Conservation (phyloP, 2,113 vertebrate genomes). For the Microcebus griseorufus region DNA sequence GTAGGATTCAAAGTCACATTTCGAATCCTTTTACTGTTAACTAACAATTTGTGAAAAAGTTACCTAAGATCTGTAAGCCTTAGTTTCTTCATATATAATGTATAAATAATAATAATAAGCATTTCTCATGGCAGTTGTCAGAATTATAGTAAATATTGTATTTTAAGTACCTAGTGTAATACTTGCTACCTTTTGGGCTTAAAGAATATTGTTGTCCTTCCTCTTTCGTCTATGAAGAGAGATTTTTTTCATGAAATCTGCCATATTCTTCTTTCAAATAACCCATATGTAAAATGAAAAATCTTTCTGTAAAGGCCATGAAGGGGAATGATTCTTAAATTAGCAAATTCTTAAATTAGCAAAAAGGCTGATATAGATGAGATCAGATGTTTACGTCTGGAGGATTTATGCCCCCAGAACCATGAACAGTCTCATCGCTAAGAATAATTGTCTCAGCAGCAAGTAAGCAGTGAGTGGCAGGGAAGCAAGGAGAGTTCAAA, state of each 20-base stretch:
- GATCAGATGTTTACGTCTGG: conserved; percentile 7
- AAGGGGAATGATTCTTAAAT: not conserved
- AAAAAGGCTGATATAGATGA: not conserved
- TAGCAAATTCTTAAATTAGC: conserved; percentile 38
- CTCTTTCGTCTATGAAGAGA: not conserved
- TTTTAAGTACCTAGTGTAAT: not conserved
- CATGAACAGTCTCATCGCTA: conserved; percentile 25
- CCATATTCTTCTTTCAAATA: conserved; percentile 32
- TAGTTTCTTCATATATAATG: not conserved
- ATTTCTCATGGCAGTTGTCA: not conserved
- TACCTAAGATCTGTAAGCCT: not conserved
- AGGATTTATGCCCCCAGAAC: not conserved
- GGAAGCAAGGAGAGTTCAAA: not conserved
- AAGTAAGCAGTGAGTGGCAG: not conserved
- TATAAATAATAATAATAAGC: not conserved
- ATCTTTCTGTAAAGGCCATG: conserved; percentile 2
- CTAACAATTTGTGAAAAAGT: not conserved
- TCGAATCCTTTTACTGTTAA: not conserved
- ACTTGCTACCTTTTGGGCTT: not conserved
- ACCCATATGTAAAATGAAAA: conserved; percentile 33
- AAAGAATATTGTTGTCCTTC: not conserved
- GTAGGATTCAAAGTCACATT: not conserved
- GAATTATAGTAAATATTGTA: not conserved
- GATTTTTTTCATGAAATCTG: not conserved
- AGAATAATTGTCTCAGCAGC: not conserved